phyloP scores from a whole-genome alignment of 2,113 vertebrate genomes.

The Phasianus colchicus region DNA sequence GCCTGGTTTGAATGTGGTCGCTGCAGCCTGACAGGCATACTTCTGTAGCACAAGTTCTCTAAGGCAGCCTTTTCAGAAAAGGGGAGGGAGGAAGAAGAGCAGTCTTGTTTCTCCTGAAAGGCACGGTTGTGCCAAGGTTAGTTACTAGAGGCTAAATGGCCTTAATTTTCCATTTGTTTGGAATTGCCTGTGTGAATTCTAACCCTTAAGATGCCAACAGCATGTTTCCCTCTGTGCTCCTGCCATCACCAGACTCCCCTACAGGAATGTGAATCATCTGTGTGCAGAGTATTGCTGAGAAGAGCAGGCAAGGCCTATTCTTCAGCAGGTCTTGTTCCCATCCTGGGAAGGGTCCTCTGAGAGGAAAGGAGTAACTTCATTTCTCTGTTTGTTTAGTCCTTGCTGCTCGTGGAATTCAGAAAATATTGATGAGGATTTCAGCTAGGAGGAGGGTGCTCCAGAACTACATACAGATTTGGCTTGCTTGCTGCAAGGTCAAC shows the following conservation, averaged over 20 bases:
- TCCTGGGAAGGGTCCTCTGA: background rate
- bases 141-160: background rate
- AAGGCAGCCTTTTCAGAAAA: background rate
- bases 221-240: background rate
- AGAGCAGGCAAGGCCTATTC: background rate
- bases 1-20: rapidly evolving
- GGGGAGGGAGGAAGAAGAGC: background rate
- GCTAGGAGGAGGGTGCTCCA: background rate
- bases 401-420: background rate
- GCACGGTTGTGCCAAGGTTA: background rate
- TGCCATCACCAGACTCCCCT: background rate
- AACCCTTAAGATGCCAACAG: background rate
- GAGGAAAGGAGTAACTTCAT: background rate
- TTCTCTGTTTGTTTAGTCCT: background rate
- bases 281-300: rapidly evolving
- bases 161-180: background rate
- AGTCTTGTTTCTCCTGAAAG: background rate
- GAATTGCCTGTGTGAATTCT: background rate
- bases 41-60: background rate
- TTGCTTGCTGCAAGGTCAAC: background rate
- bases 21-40: background rate
- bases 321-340: background rate
- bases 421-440: background rate
- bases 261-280: background rate
- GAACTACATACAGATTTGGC: background rate